phyloP scores from a whole-genome alignment of 2,113 vertebrate species.

The Lophura nycthemera region DNA sequence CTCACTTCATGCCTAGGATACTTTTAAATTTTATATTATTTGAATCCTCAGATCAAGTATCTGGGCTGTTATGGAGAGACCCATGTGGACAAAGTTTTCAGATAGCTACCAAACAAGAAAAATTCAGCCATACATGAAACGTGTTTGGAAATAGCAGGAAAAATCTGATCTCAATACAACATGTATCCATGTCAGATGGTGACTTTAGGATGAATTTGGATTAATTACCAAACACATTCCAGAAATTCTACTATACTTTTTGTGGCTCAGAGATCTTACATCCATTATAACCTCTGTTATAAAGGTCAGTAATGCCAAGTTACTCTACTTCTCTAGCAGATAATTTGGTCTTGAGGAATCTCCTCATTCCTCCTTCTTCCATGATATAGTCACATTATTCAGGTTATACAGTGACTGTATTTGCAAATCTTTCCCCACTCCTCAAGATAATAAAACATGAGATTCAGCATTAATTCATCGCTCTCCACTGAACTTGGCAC shows the following conservation, averaged over 20 bases:
- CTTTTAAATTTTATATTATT: neutral
- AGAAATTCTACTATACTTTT: neutral
- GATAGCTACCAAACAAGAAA: neutral
- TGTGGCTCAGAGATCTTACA: neutral
- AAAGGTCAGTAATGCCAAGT: neutral
- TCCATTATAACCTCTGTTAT: rapidly evolving
- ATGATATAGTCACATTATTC: neutral
- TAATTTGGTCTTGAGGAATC: neutral
- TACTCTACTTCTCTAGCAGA: neutral
- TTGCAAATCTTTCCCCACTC: neutral
- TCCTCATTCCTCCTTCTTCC: neutral
- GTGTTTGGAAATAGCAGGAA: neutral
- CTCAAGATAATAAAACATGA: neutral
- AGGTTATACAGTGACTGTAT: neutral
- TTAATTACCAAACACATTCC: neutral
- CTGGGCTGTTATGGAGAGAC: neutral
- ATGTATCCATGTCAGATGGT: neutral
- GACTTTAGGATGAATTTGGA: neutral
- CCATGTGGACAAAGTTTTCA: neutral
- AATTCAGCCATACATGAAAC: neutral
- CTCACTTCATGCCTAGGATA: neutral
- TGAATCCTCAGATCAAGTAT: neutral
- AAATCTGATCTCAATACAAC: neutral
- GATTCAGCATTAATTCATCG: neutral
- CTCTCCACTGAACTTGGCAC: neutral